Conservation (phyloP, 2,888 invertebrate species). For the Agrilus cyanescens region DNA sequence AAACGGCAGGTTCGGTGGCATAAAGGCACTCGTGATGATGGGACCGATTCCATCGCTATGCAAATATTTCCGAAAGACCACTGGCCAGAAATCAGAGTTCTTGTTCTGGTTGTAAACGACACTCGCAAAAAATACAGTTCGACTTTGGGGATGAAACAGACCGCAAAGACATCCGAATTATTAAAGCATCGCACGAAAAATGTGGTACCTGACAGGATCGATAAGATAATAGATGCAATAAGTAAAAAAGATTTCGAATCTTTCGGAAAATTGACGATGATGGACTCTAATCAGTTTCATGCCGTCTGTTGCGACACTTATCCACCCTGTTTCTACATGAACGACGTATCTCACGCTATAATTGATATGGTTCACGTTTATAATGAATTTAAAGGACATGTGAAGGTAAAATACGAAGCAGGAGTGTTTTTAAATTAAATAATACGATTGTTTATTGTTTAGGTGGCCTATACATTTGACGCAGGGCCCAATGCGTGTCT, state of each 20-base stretch:
- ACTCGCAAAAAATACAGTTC: slow-evolving; percentile 73
- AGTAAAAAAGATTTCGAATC: slow-evolving; percentile 57
- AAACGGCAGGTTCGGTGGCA: slow-evolving; percentile 68
- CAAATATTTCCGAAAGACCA: slow-evolving; percentile 61
- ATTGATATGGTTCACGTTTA: slow-evolving; percentile 70
- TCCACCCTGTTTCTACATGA: slow-evolving; percentile 91
- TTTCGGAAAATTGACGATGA: slow-evolving; percentile 93
- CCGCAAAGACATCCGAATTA: slow-evolving; percentile 70
- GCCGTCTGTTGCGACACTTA: slow-evolving; percentile 85
- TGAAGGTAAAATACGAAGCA: slow-evolving; percentile 39
- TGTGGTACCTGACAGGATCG: slow-evolving; percentile 61
- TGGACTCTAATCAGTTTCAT: slow-evolving; percentile 96
- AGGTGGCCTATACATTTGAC: slow-evolving; percentile 95
- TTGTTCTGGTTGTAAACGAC: slow-evolving; percentile 83
- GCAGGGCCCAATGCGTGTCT: slow-evolving; percentile 96
- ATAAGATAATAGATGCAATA: slow-evolving; percentile 48
- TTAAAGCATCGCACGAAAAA: slow-evolving; percentile 59
- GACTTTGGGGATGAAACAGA: slow-evolving; percentile 77
- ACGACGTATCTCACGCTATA: slow-evolving; percentile 72
- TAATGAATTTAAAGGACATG: slow-evolving; percentile 54
- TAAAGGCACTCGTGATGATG: slow-evolving; percentile 51
- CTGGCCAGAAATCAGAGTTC: slow-evolving; percentile 84
- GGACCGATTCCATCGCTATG: slow-evolving; percentile 64
- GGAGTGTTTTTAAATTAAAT: too few relatives aligned
- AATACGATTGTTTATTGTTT: slow-evolving; percentile 14